Percentiles rank a stretch among this genome's conserved stretches.
phyloP scores from a whole-genome alignment of 2,113 vertebrate species.

The Psilopogon haemacephalus region DNA sequence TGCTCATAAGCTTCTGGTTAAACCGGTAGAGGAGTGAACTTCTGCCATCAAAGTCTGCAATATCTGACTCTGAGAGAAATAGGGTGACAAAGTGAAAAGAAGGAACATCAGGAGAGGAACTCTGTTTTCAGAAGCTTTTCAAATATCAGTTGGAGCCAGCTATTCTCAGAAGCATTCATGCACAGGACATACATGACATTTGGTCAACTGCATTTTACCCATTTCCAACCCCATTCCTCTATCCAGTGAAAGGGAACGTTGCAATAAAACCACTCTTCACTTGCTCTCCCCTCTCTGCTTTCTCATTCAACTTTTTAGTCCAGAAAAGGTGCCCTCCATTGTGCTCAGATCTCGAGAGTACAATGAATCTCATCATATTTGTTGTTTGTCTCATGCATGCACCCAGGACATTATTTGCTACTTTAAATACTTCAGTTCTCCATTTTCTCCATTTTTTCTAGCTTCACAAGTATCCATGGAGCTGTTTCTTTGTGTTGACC shows the following conservation, averaged over 20 bases:
- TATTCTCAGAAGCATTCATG: not conserved
- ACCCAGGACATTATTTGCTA: not conserved
- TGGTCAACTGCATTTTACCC: not conserved
- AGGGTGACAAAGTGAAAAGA: not conserved
- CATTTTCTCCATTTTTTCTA: not conserved
- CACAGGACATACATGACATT: fast-evolving
- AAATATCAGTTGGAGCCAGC: not conserved
- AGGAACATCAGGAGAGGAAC: not conserved
- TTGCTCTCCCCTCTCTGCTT: not conserved
- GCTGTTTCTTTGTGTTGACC: not conserved
- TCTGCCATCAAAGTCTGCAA: conserved; percentile 94
- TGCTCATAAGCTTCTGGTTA: conserved; percentile 97
- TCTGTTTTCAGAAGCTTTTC: not conserved
- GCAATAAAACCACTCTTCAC: not conserved
- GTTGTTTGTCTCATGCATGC: not conserved
- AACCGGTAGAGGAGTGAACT: conserved; percentile 98
- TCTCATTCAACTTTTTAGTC: not conserved
- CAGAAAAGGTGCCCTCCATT: not conserved
- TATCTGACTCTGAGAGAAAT: conserved; percentile 83
- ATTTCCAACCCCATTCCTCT: not conserved
- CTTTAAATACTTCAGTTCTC: not conserved
- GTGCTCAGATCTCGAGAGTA: not conserved
- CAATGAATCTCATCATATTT: not conserved
- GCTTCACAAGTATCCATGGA: not conserved
- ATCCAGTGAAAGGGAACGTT: not conserved